Evolutionary conservation across 2,797 vertebrate species (phyloP), one percentile per base, ranked within the genome.

Genomic region (Buphagus erythrorhynchus): DNA sequence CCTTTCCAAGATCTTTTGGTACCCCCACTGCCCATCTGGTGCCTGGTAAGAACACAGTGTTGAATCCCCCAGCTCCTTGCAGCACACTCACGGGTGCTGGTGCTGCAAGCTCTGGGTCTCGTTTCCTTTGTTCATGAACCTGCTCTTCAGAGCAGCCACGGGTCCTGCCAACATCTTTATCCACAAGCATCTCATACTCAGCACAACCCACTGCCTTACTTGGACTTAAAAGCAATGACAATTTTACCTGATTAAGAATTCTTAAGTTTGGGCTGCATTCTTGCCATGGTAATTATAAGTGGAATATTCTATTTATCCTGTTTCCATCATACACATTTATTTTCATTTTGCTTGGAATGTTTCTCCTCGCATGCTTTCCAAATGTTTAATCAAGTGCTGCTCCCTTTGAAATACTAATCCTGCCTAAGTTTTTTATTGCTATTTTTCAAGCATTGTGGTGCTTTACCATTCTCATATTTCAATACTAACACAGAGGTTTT

Each of bases 371-470:
- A 58, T 88, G 91, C 66, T 90, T 94, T 96, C 83, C 92, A 95
- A 96, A 85, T 75, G 89, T 96, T 96, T 95, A 94, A 96, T 96
- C 90, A 94, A 96, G 90, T 67, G 69, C 85, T 93, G 71, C 73
- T 96, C 83, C 94, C 94, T 96, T 96, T 95, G 84, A 96, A 96
- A 93, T 74, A 86, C 40, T 90, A 94, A 93, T 92, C 91, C 86
- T 91, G 78, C 88, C 67, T n/a, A 94, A 10, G 75, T 57, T 82
- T 95, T 95, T 87, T 31, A 87, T 51, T 95, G 84, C 78, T 91
- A 65, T 81, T 93, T 96, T 95, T 94, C 61, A 88, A 76, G 69
- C 35, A 94, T 62, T 88, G 76, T 75, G 71, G 73, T 66, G 66
- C 54, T 83, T 71, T 88, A 80, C 48, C 38, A 54, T 73, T 90